Base-by-base conservation (phyloP, 2,888 invertebrate genomes). In the Dugesia japonica region DNA sequence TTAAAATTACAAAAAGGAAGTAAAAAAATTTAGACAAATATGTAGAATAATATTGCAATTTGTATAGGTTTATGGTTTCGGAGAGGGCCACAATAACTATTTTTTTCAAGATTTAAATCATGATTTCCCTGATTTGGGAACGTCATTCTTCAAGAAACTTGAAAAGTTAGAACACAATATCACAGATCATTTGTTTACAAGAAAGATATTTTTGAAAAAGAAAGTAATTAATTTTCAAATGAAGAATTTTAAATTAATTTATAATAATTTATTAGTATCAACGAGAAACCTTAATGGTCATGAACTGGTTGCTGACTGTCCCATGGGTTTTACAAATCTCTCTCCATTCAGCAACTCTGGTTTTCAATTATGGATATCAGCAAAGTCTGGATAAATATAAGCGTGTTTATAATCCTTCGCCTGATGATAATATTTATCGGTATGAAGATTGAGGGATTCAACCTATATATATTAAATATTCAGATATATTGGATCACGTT, bases 331-430 rank as follows among this genome's bases (percentile, higher is more conserved):
- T 56, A n/a, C 56, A 56, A 56, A 7, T 56, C 7, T 9, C 4
- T 56, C 23, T 56, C 7, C 56, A 56, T 56, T 56, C 56, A n/a
- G 56, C 56, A 9, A 56, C 56, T 56, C n/a, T 56, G 7, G 56
- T 56, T 23, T 56, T 56, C 23, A 56, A 56, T 23, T 56, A 56
- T n/a, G 56, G 56, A 23, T 56, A 56, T n/a, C 56, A 56, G 17
- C 56, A 56, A 56, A 56, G 56, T 56, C n/a, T 56, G n/a, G 56
- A 56, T n/a, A 56, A 56, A 23, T 56, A 56, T 56, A 56, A 56
- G 17, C 4, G 56, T 1, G 56, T 56, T 56, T 56, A 56, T n/a
- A 56, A 56, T 56, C 56, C 56, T 23, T 9, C 20, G 4, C 56
- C 56, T 9, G 56, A 56, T 23, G 56, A 56, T 23, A 56, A 56